Evolutionary conservation across 2,888 invertebrate genomes (phyloP).

Genomic region (Nomada ferruginata): DNA sequence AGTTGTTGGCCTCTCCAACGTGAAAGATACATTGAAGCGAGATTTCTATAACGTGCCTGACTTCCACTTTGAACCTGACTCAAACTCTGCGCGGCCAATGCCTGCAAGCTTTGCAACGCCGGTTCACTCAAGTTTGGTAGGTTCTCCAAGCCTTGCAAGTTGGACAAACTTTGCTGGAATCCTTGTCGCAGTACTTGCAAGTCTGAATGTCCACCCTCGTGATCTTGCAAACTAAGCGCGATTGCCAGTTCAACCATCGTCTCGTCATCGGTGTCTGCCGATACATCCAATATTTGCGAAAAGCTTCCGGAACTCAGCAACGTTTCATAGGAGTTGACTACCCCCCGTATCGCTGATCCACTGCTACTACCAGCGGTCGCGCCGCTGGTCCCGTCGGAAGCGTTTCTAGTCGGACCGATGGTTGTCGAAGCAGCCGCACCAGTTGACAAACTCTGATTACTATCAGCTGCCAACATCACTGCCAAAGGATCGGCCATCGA

Average conservation of each 20-base stretch:
- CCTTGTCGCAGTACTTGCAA: slow-evolving; percentile 85
- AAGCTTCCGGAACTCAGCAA: slow-evolving; percentile 86
- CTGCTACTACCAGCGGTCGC: slow-evolving; percentile 4
- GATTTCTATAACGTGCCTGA: slow-evolving; percentile 46
- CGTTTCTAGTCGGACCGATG: slow-evolving; percentile 2
- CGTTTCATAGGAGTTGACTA: slow-evolving; percentile 83
- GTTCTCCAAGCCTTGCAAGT: slow-evolving; percentile 83
- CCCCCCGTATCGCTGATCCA: slow-evolving; percentile 63
- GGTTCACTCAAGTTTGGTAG: slow-evolving; percentile 84
- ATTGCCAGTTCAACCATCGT: slow-evolving; percentile 98
- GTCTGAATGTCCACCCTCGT: slow-evolving; percentile 86
- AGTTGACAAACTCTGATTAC: slow-evolving; percentile 66
- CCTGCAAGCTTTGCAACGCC: slow-evolving; percentile 85
- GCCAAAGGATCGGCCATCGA: slow-evolving; percentile 85
- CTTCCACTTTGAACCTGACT: slow-evolving; percentile 76
- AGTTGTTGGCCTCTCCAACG: neutral
- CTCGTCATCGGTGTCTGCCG: slow-evolving; percentile 98
- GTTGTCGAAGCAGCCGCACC: neutral
- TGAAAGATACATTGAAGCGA: neutral
- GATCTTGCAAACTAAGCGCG: slow-evolving; percentile 95
- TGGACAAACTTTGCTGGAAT: slow-evolving; percentile 81
- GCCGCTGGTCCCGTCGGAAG: neutral
- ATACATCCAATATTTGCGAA: slow-evolving; percentile 93
- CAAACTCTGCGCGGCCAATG: slow-evolving; percentile 80
- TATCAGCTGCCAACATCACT: slow-evolving; percentile 86